These are phyloP conservation scores for Fregetta grallaria DNA, from an alignment of 2,113 vertebrate species.

Conservation along the genomic window DNA sequence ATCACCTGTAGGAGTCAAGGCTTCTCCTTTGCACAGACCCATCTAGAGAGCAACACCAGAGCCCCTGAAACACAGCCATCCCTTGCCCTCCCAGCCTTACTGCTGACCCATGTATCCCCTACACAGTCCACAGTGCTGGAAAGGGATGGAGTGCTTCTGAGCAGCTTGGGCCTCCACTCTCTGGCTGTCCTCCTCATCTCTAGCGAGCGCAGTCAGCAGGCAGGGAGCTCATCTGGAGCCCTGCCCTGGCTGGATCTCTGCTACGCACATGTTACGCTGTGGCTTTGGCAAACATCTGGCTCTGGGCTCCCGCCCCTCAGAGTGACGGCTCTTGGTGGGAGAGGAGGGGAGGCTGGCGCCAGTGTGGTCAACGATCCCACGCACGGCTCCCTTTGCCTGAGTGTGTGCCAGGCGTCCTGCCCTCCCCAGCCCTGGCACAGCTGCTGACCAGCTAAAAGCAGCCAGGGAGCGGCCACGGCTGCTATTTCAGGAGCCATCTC, in stretches of 20 bases:
- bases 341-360: conserved; percentile 65
- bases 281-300: conserved; percentile 70
- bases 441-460: not conserved
- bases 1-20: not conserved
- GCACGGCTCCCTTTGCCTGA: conserved; percentile 35
- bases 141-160: not conserved
- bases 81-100: not conserved
- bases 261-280: conserved; percentile 61
- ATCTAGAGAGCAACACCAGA: not conserved
- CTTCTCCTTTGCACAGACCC: not conserved
- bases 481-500: conserved; percentile 53
- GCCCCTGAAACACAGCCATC: no score
- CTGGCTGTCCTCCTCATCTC: not conserved
- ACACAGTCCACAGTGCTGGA: fast-evolving
- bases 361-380: conserved; percentile 68
- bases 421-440: conserved; percentile 49
- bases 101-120: fast-evolving
- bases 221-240: conserved; percentile 56
- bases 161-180: not conserved
- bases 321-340: conserved; percentile 65
- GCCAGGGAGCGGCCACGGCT: not conserved
- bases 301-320: conserved; percentile 50
- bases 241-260: conserved; percentile 52
- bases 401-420: conserved; percentile 10
- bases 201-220: conserved; percentile 5